Conservation (phyloP, 2,888 invertebrate genomes). For the Stenodema calcarata region DNA sequence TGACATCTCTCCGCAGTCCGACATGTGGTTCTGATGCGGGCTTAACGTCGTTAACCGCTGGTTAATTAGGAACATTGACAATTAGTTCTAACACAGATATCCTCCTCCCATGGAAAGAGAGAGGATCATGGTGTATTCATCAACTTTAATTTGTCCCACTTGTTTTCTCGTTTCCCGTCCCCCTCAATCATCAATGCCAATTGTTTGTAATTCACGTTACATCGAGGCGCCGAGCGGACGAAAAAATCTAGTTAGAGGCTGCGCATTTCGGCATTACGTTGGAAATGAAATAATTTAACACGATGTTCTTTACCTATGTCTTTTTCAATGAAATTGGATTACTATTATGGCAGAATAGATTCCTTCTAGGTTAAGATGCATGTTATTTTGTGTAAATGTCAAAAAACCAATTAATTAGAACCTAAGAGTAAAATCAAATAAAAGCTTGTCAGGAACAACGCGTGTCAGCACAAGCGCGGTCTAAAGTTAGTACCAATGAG, state of each 20-base stretch:
- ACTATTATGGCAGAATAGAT: no score
- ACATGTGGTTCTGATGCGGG: conserved; percentile 21
- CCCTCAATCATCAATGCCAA: conserved; percentile 17
- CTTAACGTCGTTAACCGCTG: conserved; percentile 26
- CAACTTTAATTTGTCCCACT: conserved; percentile 29
- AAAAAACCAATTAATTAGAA: no score
- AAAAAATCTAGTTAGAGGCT: conserved; percentile 12
- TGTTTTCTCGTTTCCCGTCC: conserved; percentile 35
- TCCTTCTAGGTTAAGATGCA: no score
- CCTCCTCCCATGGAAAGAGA: background rate
- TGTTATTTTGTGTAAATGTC: no score
- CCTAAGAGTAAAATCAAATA: no score
- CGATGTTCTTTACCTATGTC: no score
- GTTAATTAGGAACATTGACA: conserved; percentile 24
- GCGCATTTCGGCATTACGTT: background rate
- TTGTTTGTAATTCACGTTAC: conserved; percentile 18
- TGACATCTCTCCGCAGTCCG: background rate
- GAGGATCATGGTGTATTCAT: conserved; percentile 32
- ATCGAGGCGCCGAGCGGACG: conserved; percentile 9
- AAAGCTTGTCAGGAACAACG: no score
- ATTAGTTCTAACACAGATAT: conserved; percentile 32
- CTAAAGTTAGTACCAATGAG: no score
- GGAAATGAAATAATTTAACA: background rate
- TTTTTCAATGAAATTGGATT: no score
- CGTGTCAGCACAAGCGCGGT: no score